Conservation (phyloP, 1,140 invertebrate genomes). For the Cheumatopsyche charites region DNA sequence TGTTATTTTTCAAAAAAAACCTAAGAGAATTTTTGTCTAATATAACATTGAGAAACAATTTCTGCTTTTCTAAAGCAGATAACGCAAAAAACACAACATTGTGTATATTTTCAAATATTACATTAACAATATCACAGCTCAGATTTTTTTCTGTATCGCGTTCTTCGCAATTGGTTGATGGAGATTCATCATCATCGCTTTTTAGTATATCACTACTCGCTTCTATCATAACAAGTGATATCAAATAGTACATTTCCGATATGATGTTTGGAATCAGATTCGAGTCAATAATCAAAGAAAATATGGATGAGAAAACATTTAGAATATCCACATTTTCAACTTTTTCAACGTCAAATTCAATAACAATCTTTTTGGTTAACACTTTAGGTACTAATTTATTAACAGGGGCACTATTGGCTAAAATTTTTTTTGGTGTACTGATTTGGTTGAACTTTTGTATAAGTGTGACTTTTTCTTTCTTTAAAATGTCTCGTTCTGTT, state of each 20-base stretch:
- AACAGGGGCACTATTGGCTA: background rate
- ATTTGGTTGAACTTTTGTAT: constrained; percentile 60
- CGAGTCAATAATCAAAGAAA: constrained; percentile 55
- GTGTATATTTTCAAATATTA: constrained; percentile 55
- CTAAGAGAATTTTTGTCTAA: constrained; percentile 57
- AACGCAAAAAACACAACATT: constrained; percentile 59
- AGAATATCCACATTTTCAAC: constrained; percentile 53
- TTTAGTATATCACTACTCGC: constrained; percentile 48
- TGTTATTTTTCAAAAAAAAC: constrained; percentile 56
- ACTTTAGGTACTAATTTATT: constrained; percentile 43
- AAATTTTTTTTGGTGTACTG: constrained; percentile 43
- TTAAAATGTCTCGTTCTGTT: constrained; percentile 56
- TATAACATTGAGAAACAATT: constrained; percentile 53
- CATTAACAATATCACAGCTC: background rate
- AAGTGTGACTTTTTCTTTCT: constrained; percentile 57
- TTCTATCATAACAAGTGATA: constrained; percentile 57
- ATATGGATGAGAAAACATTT: constrained; percentile 55
- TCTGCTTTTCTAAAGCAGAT: constrained; percentile 54
- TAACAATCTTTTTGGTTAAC: constrained; percentile 35
- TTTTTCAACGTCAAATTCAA: constrained; percentile 50
- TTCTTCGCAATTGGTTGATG: background rate
- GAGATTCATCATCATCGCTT: background rate
- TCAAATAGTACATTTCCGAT: constrained; percentile 58
- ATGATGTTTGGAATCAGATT: constrained; percentile 57
- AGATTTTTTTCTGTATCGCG: background rate